Evolutionary conservation across 2,113 vertebrate species (phyloP).

Genomic region (Seriola quinqueradiata): DNA sequence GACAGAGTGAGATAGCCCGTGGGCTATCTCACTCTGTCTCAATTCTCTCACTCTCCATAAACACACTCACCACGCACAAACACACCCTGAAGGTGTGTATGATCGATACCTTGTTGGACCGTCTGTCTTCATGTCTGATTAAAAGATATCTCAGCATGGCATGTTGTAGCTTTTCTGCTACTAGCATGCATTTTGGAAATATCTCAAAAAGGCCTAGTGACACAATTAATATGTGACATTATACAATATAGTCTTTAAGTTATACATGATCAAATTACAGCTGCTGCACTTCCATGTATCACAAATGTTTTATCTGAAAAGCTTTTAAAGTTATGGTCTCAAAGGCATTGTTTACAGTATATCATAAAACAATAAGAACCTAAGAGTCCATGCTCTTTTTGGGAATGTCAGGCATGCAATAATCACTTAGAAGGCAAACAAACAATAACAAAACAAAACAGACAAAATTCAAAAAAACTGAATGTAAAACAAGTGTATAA

Average conservation of each 20-base stretch:
- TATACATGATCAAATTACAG: too few species aligned
- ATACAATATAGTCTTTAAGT: too few species aligned
- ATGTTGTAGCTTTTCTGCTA: background rate
- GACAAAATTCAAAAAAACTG: too few species aligned
- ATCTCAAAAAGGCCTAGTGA: background rate
- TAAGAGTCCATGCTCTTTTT: too few species aligned
- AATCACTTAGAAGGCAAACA: background rate
- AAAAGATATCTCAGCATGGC: background rate
- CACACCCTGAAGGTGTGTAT: conserved; percentile 7
- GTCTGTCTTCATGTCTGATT: conserved; percentile 18
- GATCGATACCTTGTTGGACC: background rate
- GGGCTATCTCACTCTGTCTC: background rate
- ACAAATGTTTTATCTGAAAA: background rate
- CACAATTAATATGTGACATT: background rate
- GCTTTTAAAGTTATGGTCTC: background rate
- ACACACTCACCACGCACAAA: background rate
- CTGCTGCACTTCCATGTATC: too few species aligned
- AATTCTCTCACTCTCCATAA: too few species aligned
- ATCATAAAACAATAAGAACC: background rate
- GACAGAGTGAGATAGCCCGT: too few species aligned
- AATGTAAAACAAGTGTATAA: background rate
- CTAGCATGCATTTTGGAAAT: background rate
- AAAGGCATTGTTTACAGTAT: background rate
- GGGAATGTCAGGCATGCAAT: background rate
- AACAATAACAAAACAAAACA: too few species aligned